Base-by-base conservation (phyloP, 2,888 invertebrate species). In the Drosophila emarginata region DNA sequence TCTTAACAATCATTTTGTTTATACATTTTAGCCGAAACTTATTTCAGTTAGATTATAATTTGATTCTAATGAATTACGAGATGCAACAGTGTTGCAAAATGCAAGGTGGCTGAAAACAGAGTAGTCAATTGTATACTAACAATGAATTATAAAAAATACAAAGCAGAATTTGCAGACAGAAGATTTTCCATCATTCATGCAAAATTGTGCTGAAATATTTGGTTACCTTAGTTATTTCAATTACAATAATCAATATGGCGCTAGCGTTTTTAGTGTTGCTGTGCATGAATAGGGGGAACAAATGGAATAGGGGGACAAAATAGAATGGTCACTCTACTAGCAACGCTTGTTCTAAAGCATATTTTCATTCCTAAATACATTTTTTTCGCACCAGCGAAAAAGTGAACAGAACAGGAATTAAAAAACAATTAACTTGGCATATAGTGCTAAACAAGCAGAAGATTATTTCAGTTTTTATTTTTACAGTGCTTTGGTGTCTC, bases 331-430 rank as follows among this genome's bases (percentile, higher is more conserved):
- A 32, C 32, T 32, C 32, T 32, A 32, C 32, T 5, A 28, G 45
- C 45, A 45, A 45, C 45, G 45, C 45, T 45, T 45, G 45, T 45
- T 45, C 45, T 18, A 18, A 45, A 45, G 45, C 45, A 45, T 21
- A 45, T 83, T 86, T 84, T 67, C 51, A 68, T 78, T 52, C 61
- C 65, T 69, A 71, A 81, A 73, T 62, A 74, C 74, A 74, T 74
- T 83, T 76, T 76, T 74, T 70, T 72, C 71, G 50, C 69, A 37
- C 65, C 37, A 58, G 26, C 45, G 45, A 21, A 74, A 74, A 59
- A 63, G 70, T 74, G 69, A 62, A 54, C 59, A 62, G 66, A n/a
- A 37, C 50, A 70, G 67, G 15, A 14, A 56, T 50, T 39, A 56
- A 53, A 15, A 69, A 60, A 23, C 1, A 18, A 57, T 50, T 4